phyloP scores from a whole-genome alignment of 64 coral and sea anemone species.

The Stylophora pistillata region DNA sequence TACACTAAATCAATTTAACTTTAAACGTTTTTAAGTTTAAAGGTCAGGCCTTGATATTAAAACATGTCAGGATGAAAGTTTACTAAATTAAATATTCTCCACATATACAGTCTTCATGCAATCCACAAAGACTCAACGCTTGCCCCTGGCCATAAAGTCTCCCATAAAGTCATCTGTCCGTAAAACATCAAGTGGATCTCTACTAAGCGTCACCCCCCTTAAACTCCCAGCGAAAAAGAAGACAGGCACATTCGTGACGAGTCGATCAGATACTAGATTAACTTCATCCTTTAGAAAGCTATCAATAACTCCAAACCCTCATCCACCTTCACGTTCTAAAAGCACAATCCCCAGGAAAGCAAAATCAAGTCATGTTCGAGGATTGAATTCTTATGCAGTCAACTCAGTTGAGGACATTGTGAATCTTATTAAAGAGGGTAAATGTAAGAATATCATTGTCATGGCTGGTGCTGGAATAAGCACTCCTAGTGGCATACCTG shows the following conservation, averaged over 20 bases:
- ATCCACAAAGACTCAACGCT: conserved; percentile 40
- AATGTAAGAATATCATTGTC: conserved; percentile 87
- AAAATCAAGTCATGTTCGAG: conserved; percentile 48
- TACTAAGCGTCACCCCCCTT: background rate
- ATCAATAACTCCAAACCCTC: conserved; percentile 60
- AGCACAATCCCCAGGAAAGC: conserved; percentile 57
- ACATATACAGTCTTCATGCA: conserved; percentile 20
- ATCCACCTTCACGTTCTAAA: conserved; percentile 30
- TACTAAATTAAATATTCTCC: background rate
- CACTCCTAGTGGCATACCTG: conserved; percentile 87
- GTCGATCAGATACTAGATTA: conserved; percentile 65
- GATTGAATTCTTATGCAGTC: conserved; percentile 26
- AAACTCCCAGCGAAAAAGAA: conserved; percentile 22
- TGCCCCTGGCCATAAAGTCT: conserved; percentile 28
- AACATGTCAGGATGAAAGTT: too few species aligned
- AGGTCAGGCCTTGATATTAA: too few species aligned
- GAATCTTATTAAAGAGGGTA: conserved; percentile 67
- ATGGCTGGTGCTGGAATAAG: conserved; percentile 93
- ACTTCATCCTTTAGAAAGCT: conserved; percentile 71
- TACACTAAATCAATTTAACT: too few species aligned
- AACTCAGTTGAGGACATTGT: conserved; percentile 80
- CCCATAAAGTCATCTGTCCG: conserved; percentile 25
- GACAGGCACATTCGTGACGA: background rate
- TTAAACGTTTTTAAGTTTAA: too few species aligned
- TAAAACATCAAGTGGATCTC: background rate